These are phyloP conservation scores for Helarctos malayanus DNA, from an alignment of 2,797 vertebrate genomes.

Conservation along the genomic window DNA sequence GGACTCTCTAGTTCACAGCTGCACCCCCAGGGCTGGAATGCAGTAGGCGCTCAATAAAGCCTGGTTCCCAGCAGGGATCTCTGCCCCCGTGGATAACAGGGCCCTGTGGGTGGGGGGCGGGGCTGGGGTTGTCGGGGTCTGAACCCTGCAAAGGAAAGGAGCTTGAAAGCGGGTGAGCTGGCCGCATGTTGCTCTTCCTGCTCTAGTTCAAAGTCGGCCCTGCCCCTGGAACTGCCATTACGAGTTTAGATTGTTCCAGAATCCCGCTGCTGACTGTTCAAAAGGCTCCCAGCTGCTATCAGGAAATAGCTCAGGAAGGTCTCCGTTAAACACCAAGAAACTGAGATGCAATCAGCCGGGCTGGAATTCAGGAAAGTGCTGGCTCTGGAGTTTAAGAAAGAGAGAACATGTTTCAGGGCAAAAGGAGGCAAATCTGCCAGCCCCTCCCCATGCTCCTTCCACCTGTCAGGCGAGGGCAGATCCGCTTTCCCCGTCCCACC, in stretches of 20 bases:
- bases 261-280: slow-evolving; percentile 74
- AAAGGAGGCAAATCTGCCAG: slow-evolving; percentile 22
- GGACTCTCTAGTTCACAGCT: neutral
- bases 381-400: slow-evolving; percentile 31
- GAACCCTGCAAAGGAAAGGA: neutral
- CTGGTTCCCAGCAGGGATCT: neutral
- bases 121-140: neutral
- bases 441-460: slow-evolving; percentile 73
- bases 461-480: slow-evolving; percentile 76
- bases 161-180: neutral
- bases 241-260: slow-evolving; percentile 76
- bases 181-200: slow-evolving; percentile 74
- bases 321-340: slow-evolving; percentile 70
- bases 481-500: neutral
- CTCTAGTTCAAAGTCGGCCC: slow-evolving; percentile 72
- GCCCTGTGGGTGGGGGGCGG: neutral
- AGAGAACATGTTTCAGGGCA: slow-evolving; percentile 36
- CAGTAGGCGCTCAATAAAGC: neutral
- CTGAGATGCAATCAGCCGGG: slow-evolving; percentile 74
- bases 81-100: neutral
- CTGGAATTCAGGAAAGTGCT: slow-evolving; percentile 63
- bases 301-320: slow-evolving; percentile 85
- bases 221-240: slow-evolving; percentile 74
- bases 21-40: accelerated
- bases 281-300: slow-evolving; percentile 80